phyloP scores from a whole-genome alignment of 2,888 invertebrate species.

The Dioctria rufipes region DNA sequence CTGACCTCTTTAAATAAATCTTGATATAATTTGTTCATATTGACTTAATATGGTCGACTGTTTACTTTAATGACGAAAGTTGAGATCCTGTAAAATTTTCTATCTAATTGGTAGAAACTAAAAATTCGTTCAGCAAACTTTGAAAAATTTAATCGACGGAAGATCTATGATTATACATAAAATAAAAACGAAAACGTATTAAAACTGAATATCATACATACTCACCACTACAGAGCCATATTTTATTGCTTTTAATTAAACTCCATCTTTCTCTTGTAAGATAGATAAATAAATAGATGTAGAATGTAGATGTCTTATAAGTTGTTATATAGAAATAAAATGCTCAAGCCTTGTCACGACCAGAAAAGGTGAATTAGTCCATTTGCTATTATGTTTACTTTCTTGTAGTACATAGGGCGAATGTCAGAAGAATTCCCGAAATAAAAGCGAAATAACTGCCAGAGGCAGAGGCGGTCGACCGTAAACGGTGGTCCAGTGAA shows the following conservation, averaged over 20 bases:
- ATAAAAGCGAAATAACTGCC: slow-evolving; percentile 39
- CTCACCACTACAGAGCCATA: not conserved
- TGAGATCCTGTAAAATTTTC: no score
- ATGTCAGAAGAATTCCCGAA: slow-evolving; percentile 14
- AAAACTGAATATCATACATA: not conserved
- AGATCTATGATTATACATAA: no score
- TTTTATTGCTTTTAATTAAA: not conserved
- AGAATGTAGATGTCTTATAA: not conserved
- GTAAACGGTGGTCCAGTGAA: not conserved
- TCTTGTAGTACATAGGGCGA: slow-evolving; percentile 15
- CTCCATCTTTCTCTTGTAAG: not conserved
- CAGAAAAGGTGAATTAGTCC: slow-evolving; percentile 31
- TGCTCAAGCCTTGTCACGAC: slow-evolving; percentile 24
- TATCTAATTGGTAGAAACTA: no score
- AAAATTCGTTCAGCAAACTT: no score
- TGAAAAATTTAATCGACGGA: no score
- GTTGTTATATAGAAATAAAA: not conserved
- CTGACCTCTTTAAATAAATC: no score
- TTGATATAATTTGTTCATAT: no score
- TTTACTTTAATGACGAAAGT: no score
- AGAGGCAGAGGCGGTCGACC: not conserved
- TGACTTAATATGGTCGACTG: no score
- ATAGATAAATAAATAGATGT: not conserved
- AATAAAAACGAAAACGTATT: no score
- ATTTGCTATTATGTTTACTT: slow-evolving; percentile 18